Base-by-base conservation (phyloP, 92 coral and sea anemone species). In the Epizoanthus ramosus region DNA sequence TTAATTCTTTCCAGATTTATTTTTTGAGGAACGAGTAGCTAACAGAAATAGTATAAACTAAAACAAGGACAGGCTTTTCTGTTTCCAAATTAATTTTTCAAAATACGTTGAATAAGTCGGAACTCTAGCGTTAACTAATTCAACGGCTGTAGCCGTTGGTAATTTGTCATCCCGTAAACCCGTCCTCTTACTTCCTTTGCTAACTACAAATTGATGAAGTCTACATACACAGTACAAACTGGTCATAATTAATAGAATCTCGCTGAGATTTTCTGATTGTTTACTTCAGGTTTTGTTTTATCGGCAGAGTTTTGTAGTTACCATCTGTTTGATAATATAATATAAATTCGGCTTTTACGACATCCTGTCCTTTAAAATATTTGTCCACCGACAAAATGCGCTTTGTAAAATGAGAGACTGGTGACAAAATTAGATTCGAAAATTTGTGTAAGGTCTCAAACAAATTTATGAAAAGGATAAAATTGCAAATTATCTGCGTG, bases 251-350 rank as follows among this genome's bases (percentile, higher is more conserved):
- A 89, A 85, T 68, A 89, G 81, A 81, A 85, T 80, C 81, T 89
- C 83, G 84, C 92, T 80, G 92, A 89, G 89, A 89, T 89, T 89
- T 89, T 73, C 73, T 77, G 54, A 85, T 89, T 85, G 89, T 74
- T 58, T 85, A 19, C 86, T 79, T 60, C 85, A 68, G 43, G 67
- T 57, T 74, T 81, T 88, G 52, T 35, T 50, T 50, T 77, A 77
- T 77, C 82, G 58, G 82, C 71, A 60, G 33, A 37, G 43, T 77
- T 76, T 61, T 45, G 59, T 61, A 61, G 82, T 77, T 45, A 61
- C 41, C 82, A 77, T 77, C 71, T 77, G 70, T 39, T 54, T 63
- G 45, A 3, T 60, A 77, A 77, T 69, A 45, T 71, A 77, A 76
- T 59, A 76, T 60, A 77, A 58, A 25, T 22, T 61, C 71, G 75